These are phyloP conservation scores for Protodeltote pygarga DNA, from an alignment of 2,888 invertebrate genomes.

Conservation along the genomic window DNA sequence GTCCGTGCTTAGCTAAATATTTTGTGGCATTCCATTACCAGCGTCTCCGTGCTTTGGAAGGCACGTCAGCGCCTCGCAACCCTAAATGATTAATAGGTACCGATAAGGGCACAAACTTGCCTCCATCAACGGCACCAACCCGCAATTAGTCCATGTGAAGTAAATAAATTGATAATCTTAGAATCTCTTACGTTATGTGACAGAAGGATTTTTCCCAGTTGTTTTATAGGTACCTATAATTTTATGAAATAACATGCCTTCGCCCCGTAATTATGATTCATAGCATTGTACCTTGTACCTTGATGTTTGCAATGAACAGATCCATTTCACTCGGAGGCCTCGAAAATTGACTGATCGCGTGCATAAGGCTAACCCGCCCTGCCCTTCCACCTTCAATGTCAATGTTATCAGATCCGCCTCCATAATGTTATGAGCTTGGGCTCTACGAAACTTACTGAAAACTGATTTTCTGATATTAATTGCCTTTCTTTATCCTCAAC, in stretches of 20 bases:
- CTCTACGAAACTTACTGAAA: constrained; percentile 31
- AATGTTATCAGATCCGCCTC: constrained; percentile 65
- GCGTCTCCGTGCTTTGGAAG: too few species aligned
- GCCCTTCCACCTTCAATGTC: constrained; percentile 66
- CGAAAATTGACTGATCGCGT: constrained; percentile 74
- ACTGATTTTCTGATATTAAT: constrained; percentile 19
- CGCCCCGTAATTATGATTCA: constrained; percentile 15
- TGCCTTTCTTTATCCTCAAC: constrained; percentile 1
- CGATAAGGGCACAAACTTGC: too few species aligned
- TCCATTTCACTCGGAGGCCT: constrained; percentile 53
- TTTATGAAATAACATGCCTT: constrained; percentile 3
- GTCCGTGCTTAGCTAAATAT: too few species aligned
- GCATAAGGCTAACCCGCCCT: constrained; percentile 57
- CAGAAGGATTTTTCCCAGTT: too few species aligned
- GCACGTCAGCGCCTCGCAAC: too few species aligned
- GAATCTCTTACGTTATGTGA: too few species aligned
- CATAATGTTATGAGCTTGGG: constrained; percentile 49
- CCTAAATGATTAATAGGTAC: too few species aligned
- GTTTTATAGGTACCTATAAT: neutral
- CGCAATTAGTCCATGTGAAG: too few species aligned
- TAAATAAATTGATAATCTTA: too few species aligned
- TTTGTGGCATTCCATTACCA: too few species aligned
- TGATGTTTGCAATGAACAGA: constrained; percentile 32
- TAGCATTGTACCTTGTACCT: constrained; percentile 13
- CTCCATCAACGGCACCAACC: too few species aligned